A percentile compares a stretch with the other conserved stretches of the same genome.
phyloP scores from a whole-genome alignment of 2,888 invertebrate species.

The Chaetogeoica ovagalla region DNA sequence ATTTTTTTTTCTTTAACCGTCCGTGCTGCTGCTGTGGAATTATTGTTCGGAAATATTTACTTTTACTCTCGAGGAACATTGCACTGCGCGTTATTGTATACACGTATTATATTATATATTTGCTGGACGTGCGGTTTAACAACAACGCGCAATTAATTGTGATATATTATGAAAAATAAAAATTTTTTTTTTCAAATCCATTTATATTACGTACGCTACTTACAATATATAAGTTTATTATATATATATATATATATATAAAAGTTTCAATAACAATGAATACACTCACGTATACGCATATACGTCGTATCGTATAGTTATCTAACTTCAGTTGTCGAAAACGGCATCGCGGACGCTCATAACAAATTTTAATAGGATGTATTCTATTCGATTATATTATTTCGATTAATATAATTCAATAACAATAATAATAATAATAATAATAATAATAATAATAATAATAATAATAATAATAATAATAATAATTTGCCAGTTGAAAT shows the following conservation, averaged over 20 bases:
- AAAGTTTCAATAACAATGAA: constrained; percentile 3
- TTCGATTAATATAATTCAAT: too few species aligned
- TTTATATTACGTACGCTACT: neutral
- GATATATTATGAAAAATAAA: too few species aligned
- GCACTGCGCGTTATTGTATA: too few species aligned
- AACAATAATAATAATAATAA: too few species aligned
- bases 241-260: neutral
- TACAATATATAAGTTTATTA: neutral
- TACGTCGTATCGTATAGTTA: neutral
- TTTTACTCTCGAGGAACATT: constrained; percentile 16
- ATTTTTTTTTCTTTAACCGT: neutral
- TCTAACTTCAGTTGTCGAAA: neutral
- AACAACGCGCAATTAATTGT: too few species aligned
- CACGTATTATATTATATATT: neutral
- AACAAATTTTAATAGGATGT: neutral
- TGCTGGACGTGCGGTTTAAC: too few species aligned
- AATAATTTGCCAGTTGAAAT: too few species aligned
- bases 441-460: too few species aligned
- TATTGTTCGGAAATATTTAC: constrained; percentile 18
- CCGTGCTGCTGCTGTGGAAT: too few species aligned
- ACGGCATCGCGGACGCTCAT: neutral
- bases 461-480: too few species aligned
- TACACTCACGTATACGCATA: neutral
- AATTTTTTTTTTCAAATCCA: too few species aligned
- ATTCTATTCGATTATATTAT: too few species aligned